phyloP scores from a whole-genome alignment of 2,888 invertebrate genomes.

The Ornithoptera priamus region DNA sequence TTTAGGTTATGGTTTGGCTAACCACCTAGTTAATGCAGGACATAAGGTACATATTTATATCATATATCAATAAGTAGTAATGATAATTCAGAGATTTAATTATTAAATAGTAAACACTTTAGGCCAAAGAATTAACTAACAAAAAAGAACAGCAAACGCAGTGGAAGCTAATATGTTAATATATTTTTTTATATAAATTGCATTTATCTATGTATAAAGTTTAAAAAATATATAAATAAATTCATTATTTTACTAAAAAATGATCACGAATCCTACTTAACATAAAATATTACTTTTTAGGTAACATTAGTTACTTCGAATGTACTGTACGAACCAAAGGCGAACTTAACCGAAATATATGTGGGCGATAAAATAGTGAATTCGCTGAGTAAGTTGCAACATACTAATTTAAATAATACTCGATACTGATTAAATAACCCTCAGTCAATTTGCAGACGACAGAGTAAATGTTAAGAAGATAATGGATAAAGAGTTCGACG shows the following conservation, averaged over 20 bases:
- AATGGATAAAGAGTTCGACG: conserved; percentile 4
- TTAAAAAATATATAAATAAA: background rate
- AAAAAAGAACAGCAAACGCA: no score
- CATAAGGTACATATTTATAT: conserved; percentile 8
- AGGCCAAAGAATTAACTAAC: no score
- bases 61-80: no score
- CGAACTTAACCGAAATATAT: background rate
- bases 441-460: background rate
- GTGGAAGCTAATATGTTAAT: no score
- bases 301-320: conserved; percentile 4
- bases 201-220: background rate
- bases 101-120: no score
- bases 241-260: background rate
- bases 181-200: no score
- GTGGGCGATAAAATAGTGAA: background rate
- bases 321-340: background rate
- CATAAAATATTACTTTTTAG: background rate
- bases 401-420: background rate
- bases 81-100: no score
- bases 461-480: background rate
- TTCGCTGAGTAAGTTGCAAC: background rate
- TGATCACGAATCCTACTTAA: background rate
- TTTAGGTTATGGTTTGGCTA: conserved; percentile 1
- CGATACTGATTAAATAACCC: no score
- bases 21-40: conserved; percentile 4